Evolutionary conservation across 2,113 vertebrate species (phyloP), one percentile per base, ranked within the genome.

Genomic region (Mustela nigripes): DNA sequence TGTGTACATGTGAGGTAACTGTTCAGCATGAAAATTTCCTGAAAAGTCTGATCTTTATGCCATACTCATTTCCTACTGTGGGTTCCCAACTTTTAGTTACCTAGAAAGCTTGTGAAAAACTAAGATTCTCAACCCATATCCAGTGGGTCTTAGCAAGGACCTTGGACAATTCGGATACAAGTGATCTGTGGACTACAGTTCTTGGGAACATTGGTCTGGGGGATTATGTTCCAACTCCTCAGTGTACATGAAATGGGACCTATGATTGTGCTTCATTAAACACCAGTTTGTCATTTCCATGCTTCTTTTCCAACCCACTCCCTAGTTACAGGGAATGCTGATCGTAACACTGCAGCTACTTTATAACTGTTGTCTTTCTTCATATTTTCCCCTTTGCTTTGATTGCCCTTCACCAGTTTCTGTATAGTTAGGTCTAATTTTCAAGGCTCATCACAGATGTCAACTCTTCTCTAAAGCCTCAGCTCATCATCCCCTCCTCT

Each of bases 61-160:
- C 69, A 12, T 53, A 71, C 81, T 28, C 33, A 50, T 45, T 48
- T 92, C 45, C 48, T 91, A 31, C 18, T 89, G 12, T n/a, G 26
- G 11, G 16, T 4, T 62, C 24, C 63, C 33, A 86, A 28, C 7
- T 63, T 82, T 94, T 67, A 91, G 65, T 91, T 74, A 92, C 15
- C 45, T 58, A 42, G 73, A 87, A 16, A 82, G 12, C 11, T 83
- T 95, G 28, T 83, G 63, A 74, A 91, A 79, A 94, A 69, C 82
- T 33, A 60, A 79, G 79, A 90, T 78, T 87, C 11, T 92, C 31
- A 69, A 11, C 8, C 11, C 0, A 8, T 39, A n/a, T 21, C 11
- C 45, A 96, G 71, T 36, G 69, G 88, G 31, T 22, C 18, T 93
- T 87, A 79, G 45, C 1, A 67, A 90, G 26, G 14, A 71, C 53